Evolutionary conservation across 2,113 vertebrate species (phyloP).

Genomic region (Psilopsiagon aurifrons): DNA sequence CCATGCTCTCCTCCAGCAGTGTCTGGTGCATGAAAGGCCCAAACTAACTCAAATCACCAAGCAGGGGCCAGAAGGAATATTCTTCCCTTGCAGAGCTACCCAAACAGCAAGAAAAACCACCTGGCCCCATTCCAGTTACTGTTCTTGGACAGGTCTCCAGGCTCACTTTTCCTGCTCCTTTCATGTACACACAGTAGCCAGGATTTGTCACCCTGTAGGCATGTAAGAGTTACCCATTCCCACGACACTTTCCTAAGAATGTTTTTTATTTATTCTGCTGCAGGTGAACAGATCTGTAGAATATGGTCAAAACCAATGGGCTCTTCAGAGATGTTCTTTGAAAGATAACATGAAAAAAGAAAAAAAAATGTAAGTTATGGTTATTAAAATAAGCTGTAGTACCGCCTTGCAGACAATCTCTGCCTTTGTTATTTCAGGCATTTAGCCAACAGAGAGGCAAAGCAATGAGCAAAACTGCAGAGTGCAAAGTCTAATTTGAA

Average conservation of each 20-base stretch:
- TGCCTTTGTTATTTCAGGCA: slow-evolving; percentile 35
- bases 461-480: slow-evolving; percentile 3
- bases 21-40: background rate
- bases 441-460: slow-evolving; percentile 19
- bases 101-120: background rate
- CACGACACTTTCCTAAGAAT: background rate
- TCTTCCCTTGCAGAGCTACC: background rate
- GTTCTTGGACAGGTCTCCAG: background rate
- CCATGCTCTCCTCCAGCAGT: rapidly evolving
- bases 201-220: slow-evolving; percentile 41
- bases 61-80: background rate
- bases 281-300: background rate
- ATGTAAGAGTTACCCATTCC: slow-evolving; percentile 3
- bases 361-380: background rate
- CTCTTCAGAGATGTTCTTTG: background rate
- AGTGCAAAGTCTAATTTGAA: slow-evolving; percentile 38
- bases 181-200: slow-evolving; percentile 31
- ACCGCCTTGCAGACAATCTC: slow-evolving; percentile 4
- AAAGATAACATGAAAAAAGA: background rate
- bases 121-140: background rate
- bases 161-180: background rate
- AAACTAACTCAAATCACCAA: background rate
- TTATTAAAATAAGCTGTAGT: slow-evolving; percentile 55
- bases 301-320: background rate
- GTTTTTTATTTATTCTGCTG: slow-evolving; percentile 17